Percentiles rank a stretch among this genome's conserved stretches.
phyloP scores from a whole-genome alignment of 2,888 invertebrate genomes.

The Chironomus tentans region DNA sequence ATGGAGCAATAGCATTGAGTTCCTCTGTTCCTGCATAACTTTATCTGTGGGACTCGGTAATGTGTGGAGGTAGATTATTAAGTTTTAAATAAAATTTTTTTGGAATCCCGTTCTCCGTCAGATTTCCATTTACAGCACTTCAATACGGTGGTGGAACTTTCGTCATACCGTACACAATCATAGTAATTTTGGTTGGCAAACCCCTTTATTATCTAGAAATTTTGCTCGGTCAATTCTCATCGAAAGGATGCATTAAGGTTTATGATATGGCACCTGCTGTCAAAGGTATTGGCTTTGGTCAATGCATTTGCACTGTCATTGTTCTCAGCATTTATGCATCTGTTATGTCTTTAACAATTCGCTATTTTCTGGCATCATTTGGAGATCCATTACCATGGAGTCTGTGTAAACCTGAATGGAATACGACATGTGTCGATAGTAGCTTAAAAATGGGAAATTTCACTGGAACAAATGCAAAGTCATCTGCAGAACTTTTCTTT shows the following conservation, averaged over 20 bases:
- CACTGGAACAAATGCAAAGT: constrained; percentile 31
- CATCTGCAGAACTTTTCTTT: constrained; percentile 43
- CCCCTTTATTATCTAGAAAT: constrained; percentile 66
- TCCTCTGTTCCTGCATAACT: constrained; percentile 51
- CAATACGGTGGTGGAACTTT: constrained; percentile 53
- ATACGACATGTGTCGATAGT: constrained; percentile 38
- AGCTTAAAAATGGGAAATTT: constrained; percentile 29
- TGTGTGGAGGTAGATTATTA: constrained; percentile 44
- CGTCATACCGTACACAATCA: constrained; percentile 45
- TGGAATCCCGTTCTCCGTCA: neutral
- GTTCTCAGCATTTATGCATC: constrained; percentile 58
- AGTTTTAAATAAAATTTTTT: constrained; percentile 28
- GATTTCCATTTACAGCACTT: constrained; percentile 55
- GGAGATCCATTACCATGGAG: constrained; percentile 53
- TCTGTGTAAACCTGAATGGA: constrained; percentile 48
- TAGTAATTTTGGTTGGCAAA: constrained; percentile 53
- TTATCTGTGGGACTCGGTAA: constrained; percentile 58
- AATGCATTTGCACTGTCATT: constrained; percentile 46
- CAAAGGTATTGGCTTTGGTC: constrained; percentile 54
- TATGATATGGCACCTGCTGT: constrained; percentile 58
- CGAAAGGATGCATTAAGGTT: constrained; percentile 59
- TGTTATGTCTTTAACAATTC: constrained; percentile 55
- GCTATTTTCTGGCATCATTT: constrained; percentile 55
- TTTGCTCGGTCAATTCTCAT: constrained; percentile 63
- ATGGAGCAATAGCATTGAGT: constrained; percentile 55